Conservation (phyloP, 2,888 invertebrate genomes). For the Amitus sp. region DNA sequence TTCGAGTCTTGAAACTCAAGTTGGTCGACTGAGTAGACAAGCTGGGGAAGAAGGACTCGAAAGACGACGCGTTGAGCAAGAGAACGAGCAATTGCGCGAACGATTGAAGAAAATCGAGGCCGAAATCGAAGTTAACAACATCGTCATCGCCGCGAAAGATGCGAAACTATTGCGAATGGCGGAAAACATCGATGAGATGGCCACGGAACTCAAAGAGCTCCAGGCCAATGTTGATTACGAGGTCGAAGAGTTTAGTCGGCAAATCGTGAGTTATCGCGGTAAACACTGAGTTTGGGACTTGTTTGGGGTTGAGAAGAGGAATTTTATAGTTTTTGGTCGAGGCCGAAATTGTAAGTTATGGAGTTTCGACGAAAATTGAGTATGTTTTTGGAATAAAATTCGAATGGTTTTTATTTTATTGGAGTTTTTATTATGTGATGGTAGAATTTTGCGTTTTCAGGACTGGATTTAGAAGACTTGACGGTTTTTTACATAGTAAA, state of each 20-base stretch:
- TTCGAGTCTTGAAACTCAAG: constrained; percentile 88
- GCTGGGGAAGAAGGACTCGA: constrained; percentile 87
- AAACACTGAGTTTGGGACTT: constrained; percentile 47
- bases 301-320: constrained; percentile 28
- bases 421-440: not conserved
- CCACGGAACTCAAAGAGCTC: constrained; percentile 71
- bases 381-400: no score
- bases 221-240: constrained; percentile 64
- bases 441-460: no score
- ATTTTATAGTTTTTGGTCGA: no score
- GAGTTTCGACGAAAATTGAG: no score
- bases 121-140: constrained; percentile 74
- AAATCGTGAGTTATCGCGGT: constrained; percentile 66
- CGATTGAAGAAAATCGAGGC: constrained; percentile 73
- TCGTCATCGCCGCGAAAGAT: constrained; percentile 75
- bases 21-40: constrained; percentile 82
- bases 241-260: constrained; percentile 62
- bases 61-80: constrained; percentile 77
- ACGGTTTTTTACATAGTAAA: no score
- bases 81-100: constrained; percentile 75
- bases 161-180: constrained; percentile 78
- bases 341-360: no score
- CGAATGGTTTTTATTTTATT: not conserved
- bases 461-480: no score
- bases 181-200: constrained; percentile 79